Percentiles rank a stretch among this genome's conserved stretches.
These are phyloP conservation scores for Orius insidiosus DNA, from an alignment of 1,140 invertebrate genomes.

Conservation along the genomic window DNA sequence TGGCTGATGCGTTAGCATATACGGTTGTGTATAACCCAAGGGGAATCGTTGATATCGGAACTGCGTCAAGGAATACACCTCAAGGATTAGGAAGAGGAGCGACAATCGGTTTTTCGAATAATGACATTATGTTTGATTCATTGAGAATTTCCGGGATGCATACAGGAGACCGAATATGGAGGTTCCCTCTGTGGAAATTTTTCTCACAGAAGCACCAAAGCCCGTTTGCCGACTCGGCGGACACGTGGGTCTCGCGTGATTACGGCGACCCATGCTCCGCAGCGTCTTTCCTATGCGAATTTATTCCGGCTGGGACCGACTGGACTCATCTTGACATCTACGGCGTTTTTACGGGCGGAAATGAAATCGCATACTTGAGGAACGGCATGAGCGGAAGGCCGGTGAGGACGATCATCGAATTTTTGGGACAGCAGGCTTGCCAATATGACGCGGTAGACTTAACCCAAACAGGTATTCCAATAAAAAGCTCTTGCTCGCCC, in stretches of 20 bases:
- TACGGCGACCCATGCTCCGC: constrained; percentile 32
- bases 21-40: constrained; percentile 27
- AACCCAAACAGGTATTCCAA: too few species aligned
- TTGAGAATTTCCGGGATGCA: constrained; percentile 31
- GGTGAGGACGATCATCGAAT: too few species aligned
- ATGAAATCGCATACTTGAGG: constrained; percentile 47
- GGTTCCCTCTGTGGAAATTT: constrained; percentile 42
- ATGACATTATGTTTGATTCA: constrained; percentile 29
- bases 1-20: constrained; percentile 45
- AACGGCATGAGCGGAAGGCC: constrained; percentile 36
- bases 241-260: constrained; percentile 9
- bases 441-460: too few species aligned
- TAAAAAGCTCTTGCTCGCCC: too few species aligned
- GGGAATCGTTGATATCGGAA: constrained; percentile 41
- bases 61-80: constrained; percentile 20
- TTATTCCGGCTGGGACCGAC: constrained; percentile 30
- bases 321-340: constrained; percentile 42
- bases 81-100: constrained; percentile 32
- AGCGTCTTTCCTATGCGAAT: constrained; percentile 38
- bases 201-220: constrained; percentile 29
- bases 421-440: too few species aligned
- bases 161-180: constrained; percentile 47
- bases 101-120: constrained; percentile 38
- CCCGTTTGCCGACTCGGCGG: constrained; percentile 2
- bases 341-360: constrained; percentile 32